Base-by-base conservation (phyloP, 1,140 invertebrate species). In the Metopolophium dirhodum region DNA sequence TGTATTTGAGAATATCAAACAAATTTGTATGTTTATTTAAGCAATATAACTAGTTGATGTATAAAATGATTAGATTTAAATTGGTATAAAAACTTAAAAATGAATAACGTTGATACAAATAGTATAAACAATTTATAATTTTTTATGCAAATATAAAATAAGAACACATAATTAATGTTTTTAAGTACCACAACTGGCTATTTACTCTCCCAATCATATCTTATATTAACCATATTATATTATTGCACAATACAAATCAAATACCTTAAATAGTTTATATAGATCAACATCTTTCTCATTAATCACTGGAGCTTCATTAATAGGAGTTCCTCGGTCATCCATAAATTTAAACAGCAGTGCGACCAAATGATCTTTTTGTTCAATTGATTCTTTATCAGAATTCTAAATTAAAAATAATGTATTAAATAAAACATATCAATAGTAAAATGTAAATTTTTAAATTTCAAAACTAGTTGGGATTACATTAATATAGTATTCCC, bases 271-370 rank as follows among this genome's bases (percentile, higher is more conserved):
- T 14, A 99, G 95, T 94, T 98, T 97, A 95, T 99, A 99, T 1
- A 99, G 95, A 95, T 99, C 98, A 54, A 99, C 97, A 95, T 99
- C 99, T 94, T 97, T 97, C 93, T 96, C 97, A 61, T 97, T 97
- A 92, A 99, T 98, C 93, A 97, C 97, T 0, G 99, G 99, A 94
- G 97, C 98, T 95, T 98, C 98, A 95, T 99, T 99, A 45, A 99
- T 97, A 0, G 99, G 99, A 1, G 99, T 99, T 20, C 98, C 98
- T 88, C 98, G 96, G 95, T 99, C 99, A 95, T 99, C 99, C 98
- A 99, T 99, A 95, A 99, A 99, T 95, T 99, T 99, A 95, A 99
- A 99, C 0, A 99, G 95, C 94, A 99, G 98, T 14, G 99, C 99
- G 22, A 99, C 98, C 96, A 99, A 99, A 94, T 98, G 97, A 95